Base-by-base conservation (phyloP, 2,888 invertebrate species). In the Acanthosepion esculentum region DNA sequence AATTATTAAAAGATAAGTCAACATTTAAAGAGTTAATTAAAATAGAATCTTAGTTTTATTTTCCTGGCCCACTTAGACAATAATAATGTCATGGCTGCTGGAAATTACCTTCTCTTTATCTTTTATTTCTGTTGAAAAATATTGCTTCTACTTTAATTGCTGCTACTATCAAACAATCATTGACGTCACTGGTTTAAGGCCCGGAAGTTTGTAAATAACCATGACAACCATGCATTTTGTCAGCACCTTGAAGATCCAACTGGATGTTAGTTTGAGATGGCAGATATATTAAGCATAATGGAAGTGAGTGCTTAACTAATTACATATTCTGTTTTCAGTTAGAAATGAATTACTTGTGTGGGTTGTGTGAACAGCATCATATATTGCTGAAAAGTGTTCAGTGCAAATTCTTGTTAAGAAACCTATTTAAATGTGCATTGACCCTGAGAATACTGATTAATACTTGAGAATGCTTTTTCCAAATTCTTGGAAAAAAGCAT, bases 131-230 rank as follows among this genome's bases (percentile, higher is more conserved):
- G 59, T 23, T 59, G 59, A 8, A 78, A 78, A 78, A 78, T 78
- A 5, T 78, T 78, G n/a, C 78, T 78, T 78, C 78, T 78, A 78
- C 78, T 78, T 78, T 78, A 78, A 78, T 78, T 78, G n/a, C 78
- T 78, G n/a, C 23, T 12, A 18, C 78, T n/a, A n/a, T n/a, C 78
- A 78, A 78, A 78, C 78, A n/a, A 78, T 78, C n/a, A 78, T 78
- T 78, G 78, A 78, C 78, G 78, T 78, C 78, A 78, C n/a, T 78
- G 78, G 12, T 78, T 78, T 78, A n/a, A 78, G 12, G 18, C 20
- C 78, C 78, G 78, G 78, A 78, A 78, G 78, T 78, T 78, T 78
- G 78, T 33, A 78, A 78, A 78, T 78, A 78, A 78, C 78, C 78
- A 78, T 78, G 78, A 78, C 78, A 78, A 78, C n/a, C n/a, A 78